Base-by-base conservation (phyloP, 2,797 vertebrate species). In the Megaceryle alcyon region DNA sequence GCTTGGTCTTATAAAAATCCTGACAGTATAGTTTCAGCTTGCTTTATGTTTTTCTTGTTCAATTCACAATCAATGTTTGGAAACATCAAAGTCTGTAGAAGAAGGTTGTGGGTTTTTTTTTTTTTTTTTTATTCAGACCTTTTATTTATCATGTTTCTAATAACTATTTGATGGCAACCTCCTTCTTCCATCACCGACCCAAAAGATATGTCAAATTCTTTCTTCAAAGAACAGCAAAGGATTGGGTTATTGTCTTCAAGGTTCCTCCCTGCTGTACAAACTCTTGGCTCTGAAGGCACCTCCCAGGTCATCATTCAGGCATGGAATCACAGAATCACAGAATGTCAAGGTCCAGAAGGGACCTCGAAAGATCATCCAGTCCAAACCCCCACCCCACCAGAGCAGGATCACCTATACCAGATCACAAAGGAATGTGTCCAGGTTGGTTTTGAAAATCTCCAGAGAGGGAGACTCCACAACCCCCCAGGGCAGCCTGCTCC, bases 21-120 rank as follows among this genome's bases (percentile, higher is more conserved):
- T 96, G 96, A 97, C 96, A 96, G 92, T 77, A 75, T 41, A 59
- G 84, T 97, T 88, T 94, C 91, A 87, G 72, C 87, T 93, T 86
- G 35, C 46, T 90, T 83, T 94, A 80, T 88, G 68, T 61, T 92
- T 91, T 85, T 68, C 78, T 83, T 85, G 90, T 95, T 94, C 91
- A 96, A 68, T 89, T 96, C 92, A 82, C 46, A 92, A 94, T 89
- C 91, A 92, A 25, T 92, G 87, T 91, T 94, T 83, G 93, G 85
- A 93, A 90, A 94, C 91, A 97, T 96, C 94, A 95, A 95, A 97
- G 96, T 76, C 68, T 88, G 70, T 41, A 88, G 82, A 82, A 78
- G 63, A 23, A 43, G 35, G 7, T 28, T 66, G 44, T 46, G 41
- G 41, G 6, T n/a, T 72, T 54, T 48, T 68, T 77, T 63, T 44